A percentile compares a stretch with the other conserved stretches of the same genome.
Evolutionary conservation across 1,140 invertebrate species (phyloP).

Genomic region (Trichoplusia ni): DNA sequence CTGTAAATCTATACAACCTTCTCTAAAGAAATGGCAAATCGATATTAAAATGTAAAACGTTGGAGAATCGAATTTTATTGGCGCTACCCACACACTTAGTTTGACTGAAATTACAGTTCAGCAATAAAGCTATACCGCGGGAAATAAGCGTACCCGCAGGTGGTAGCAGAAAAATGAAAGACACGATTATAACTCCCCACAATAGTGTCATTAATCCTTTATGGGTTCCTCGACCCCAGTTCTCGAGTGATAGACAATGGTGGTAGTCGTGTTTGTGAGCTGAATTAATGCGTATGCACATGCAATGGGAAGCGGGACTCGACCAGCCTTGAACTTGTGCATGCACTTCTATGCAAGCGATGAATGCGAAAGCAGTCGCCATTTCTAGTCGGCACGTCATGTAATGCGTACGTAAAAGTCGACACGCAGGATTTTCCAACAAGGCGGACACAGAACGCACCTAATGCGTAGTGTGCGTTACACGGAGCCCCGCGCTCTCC

Average conservation of each 20-base stretch:
- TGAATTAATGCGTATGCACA: conserved; percentile 77
- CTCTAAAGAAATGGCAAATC: conserved; percentile 4
- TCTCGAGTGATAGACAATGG: conserved; percentile 77
- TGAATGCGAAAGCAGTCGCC: conserved; percentile 68
- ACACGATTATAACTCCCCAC: conserved; percentile 60
- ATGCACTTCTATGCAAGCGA: conserved; percentile 61
- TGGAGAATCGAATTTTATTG: conserved; percentile 16
- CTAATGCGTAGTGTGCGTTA: conserved; percentile 1
- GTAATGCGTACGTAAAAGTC: conserved; percentile 47
- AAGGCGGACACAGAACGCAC: conserved; percentile 8
- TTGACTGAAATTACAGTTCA: conserved; percentile 12
- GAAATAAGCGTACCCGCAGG: conserved; percentile 40
- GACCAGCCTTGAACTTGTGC: conserved; percentile 76
- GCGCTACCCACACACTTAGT: conserved; percentile 15
- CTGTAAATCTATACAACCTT: neutral
- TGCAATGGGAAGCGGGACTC: conserved; percentile 71
- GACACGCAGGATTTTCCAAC: conserved; percentile 14
- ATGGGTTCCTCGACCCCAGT: conserved; percentile 67
- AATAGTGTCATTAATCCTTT: conserved; percentile 78
- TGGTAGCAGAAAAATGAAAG: conserved; percentile 57
- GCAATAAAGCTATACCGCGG: conserved; percentile 20
- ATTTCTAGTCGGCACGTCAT: conserved; percentile 69
- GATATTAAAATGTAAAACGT: conserved; percentile 13
- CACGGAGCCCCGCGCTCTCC: neutral
- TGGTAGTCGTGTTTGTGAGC: conserved; percentile 72